Evolutionary conservation across 2,113 vertebrate genomes (phyloP).

Genomic region (Copsychus sechellarum): DNA sequence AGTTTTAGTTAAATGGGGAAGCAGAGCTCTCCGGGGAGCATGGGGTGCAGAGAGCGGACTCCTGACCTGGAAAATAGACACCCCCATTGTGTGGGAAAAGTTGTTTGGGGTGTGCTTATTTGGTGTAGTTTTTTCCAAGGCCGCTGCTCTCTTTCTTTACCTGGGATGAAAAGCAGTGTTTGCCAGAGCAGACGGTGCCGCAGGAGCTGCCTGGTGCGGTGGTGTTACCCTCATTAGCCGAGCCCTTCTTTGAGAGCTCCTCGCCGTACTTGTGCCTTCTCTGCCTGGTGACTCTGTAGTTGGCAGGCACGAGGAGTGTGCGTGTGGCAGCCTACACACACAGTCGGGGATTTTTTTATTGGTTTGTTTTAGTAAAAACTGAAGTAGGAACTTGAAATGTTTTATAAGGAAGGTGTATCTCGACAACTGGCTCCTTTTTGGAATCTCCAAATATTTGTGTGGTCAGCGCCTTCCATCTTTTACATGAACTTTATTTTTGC

Average conservation of each 20-base stretch:
- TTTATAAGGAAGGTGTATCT: not conserved
- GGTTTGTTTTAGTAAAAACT: constrained; percentile 21
- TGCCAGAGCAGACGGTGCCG: not conserved
- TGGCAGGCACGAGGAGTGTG: not conserved
- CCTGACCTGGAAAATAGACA: not conserved
- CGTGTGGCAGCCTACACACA: not conserved
- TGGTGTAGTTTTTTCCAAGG: not conserved
- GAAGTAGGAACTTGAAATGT: not conserved
- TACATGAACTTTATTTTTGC: not conserved
- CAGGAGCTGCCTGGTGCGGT: not conserved
- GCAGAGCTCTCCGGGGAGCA: not conserved
- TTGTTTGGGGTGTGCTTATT: not conserved
- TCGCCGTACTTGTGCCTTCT: not conserved
- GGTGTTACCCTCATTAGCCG: not conserved
- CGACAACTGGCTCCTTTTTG: not conserved
- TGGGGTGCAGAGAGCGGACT: accelerated
- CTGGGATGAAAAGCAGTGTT: not conserved
- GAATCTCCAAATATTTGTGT: not conserved
- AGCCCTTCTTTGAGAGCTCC: not conserved
- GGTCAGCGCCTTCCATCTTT: constrained; percentile 5
- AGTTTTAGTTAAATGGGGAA: not conserved
- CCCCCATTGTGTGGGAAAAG: not conserved
- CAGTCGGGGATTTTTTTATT: not conserved
- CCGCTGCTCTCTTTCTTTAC: not conserved
- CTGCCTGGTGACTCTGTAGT: not conserved